These are phyloP conservation scores for Pipistrellus pygmaeus DNA, from an alignment of 2,797 vertebrate genomes.

Conservation along the genomic window DNA sequence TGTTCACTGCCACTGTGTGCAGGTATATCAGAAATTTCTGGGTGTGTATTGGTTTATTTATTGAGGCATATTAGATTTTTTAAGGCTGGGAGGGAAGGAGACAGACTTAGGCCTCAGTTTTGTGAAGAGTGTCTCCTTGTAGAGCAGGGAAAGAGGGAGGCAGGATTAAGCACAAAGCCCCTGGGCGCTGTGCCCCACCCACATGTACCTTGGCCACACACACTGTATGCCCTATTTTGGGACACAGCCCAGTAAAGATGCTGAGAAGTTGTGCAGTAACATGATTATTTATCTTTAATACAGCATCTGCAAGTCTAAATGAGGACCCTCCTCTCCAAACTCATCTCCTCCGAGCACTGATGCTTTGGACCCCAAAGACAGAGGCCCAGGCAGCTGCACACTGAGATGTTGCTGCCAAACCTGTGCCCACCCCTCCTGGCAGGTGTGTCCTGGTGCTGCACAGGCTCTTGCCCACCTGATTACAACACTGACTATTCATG, in stretches of 20 bases:
- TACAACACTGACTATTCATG: accelerated
- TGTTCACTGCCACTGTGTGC: accelerated
- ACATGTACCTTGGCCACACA: neutral
- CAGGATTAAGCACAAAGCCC: accelerated
- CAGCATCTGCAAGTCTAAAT: accelerated
- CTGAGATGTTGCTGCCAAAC: neutral
- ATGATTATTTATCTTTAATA: accelerated
- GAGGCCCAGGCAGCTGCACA: neutral
- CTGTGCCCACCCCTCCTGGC: accelerated
- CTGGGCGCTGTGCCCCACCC: accelerated
- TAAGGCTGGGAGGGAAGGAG: neutral
- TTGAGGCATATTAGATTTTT: neutral
- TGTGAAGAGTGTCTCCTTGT: accelerated
- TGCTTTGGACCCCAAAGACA: accelerated
- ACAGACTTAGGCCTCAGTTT: accelerated
- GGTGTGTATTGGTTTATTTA: neutral
- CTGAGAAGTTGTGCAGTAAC: accelerated
- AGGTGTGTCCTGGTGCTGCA: accelerated
- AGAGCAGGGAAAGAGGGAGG: neutral
- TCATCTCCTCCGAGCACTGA: accelerated
- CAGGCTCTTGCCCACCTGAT: neutral
- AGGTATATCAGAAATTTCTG: accelerated
- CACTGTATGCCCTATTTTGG: accelerated
- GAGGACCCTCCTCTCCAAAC: accelerated
- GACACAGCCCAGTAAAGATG: accelerated